A percentile compares a stretch with the other conserved stretches of the same genome.
phyloP scores from a whole-genome alignment of 2,113 vertebrate genomes.

The Anguilla rostrata region DNA sequence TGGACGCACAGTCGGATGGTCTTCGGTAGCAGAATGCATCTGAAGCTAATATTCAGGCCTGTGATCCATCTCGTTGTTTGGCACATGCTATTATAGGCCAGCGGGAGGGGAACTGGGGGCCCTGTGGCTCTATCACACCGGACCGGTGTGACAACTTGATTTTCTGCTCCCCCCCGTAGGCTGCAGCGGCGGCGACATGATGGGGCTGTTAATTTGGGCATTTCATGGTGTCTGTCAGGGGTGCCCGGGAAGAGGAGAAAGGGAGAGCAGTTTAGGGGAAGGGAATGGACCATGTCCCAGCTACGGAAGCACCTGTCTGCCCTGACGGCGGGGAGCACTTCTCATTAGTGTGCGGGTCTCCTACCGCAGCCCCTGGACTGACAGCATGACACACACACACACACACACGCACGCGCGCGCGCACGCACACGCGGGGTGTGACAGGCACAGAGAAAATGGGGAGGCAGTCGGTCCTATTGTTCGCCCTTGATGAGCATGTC shows the following conservation, averaged over 20 bases:
- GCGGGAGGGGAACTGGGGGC: slow-evolving; percentile 72
- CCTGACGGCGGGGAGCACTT: slow-evolving; percentile 84
- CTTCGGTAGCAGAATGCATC: slow-evolving; percentile 72
- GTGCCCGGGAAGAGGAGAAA: slow-evolving; percentile 45
- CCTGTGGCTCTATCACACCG: slow-evolving; percentile 78
- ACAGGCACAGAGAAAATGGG: slow-evolving; percentile 68
- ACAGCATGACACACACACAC: slow-evolving; percentile 66
- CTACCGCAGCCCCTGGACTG: slow-evolving; percentile 79
- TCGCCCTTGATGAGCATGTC: slow-evolving; percentile 93
- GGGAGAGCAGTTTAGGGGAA: slow-evolving; percentile 67
- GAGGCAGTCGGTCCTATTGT: slow-evolving; percentile 88
- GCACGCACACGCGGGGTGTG: slow-evolving; percentile 63
- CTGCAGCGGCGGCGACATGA: slow-evolving; percentile 84
- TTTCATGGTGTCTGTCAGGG: slow-evolving; percentile 86
- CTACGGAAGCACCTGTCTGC: slow-evolving; percentile 91
- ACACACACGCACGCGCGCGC: slow-evolving; percentile 56
- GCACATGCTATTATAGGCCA: slow-evolving; percentile 89
- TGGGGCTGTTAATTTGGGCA: slow-evolving; percentile 88
- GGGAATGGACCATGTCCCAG: slow-evolving; percentile 80
- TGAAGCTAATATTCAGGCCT: slow-evolving; percentile 40
- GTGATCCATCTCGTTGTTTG: slow-evolving; percentile 78
- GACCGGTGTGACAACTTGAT: slow-evolving; percentile 90
- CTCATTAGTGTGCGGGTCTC: slow-evolving; percentile 86
- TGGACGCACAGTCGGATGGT: slow-evolving; percentile 60
- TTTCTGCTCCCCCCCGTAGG: slow-evolving; percentile 86